A percentile compares a stretch with the other conserved stretches of the same genome.
Evolutionary conservation across 1,140 invertebrate genomes (phyloP).

Genomic region (Sycophila sp.): DNA sequence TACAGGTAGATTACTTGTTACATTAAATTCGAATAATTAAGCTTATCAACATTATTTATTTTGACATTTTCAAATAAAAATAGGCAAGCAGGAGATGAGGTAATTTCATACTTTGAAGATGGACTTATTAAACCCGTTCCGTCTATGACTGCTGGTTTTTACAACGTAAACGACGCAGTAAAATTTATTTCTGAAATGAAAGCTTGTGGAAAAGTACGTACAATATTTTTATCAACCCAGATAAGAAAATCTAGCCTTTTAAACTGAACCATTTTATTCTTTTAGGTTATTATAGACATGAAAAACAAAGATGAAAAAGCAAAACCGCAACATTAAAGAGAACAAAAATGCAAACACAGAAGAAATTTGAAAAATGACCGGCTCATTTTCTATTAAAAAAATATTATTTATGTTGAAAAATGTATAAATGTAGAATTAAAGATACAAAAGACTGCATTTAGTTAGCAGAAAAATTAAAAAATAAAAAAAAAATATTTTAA

Average conservation of each 20-base stretch:
- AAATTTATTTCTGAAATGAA: conserved; percentile 50
- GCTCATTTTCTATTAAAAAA: neutral
- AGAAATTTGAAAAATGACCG: conserved; percentile 6
- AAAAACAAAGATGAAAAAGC: conserved; percentile 48
- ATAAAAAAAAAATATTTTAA: too few relatives aligned
- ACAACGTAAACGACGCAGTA: conserved; percentile 54
- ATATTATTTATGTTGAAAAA: neutral
- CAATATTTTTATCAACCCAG: neutral
- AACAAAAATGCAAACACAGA: neutral
- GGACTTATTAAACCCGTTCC: conserved; percentile 54
- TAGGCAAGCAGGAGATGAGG: conserved; percentile 58
- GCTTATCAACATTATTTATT: neutral
- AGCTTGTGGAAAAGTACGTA: conserved; percentile 54
- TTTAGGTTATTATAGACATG: conserved; percentile 53
- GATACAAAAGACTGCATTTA: neutral
- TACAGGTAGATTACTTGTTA: conserved; percentile 59
- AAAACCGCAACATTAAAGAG: conserved; percentile 6
- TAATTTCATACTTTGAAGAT: conserved; percentile 58
- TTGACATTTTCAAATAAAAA: conserved; percentile 7
- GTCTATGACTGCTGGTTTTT: conserved; percentile 49
- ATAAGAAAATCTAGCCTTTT: neutral
- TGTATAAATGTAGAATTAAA: neutral
- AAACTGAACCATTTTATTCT: conserved; percentile 24
- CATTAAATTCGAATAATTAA: neutral
- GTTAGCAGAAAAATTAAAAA: neutral